These are phyloP conservation scores for Oithona nana DNA, from an alignment of 2,888 invertebrate species.

Conservation along the genomic window DNA sequence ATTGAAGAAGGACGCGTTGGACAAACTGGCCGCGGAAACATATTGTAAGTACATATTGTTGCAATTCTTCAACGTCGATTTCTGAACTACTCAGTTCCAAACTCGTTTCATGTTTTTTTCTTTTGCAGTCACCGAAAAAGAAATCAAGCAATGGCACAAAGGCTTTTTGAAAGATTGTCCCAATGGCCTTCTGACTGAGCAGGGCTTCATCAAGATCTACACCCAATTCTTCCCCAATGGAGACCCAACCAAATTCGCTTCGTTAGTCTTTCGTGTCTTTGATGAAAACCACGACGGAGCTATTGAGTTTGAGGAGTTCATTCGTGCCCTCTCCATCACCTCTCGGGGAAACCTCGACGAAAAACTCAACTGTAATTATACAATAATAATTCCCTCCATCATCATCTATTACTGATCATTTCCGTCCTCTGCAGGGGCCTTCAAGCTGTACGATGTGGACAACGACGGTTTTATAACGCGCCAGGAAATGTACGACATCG, in stretches of 20 bases:
- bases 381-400: neutral
- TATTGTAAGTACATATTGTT: conserved; percentile 56
- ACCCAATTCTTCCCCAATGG: conserved; percentile 99
- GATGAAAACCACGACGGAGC: conserved; percentile 73
- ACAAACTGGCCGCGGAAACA: conserved; percentile 70
- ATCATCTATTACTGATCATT: too few species aligned
- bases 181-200: conserved; percentile 74
- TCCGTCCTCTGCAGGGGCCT: conserved; percentile 55
- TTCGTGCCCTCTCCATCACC: conserved; percentile 91
- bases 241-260: conserved; percentile 95
- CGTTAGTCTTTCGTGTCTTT: conserved; percentile 87
- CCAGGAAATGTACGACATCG: conserved; percentile 90
- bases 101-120: conserved; percentile 17
- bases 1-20: conserved; percentile 84
- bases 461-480: conserved; percentile 87
- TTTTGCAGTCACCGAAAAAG: conserved; percentile 30
- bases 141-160: conserved; percentile 50
- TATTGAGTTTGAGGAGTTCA: conserved; percentile 98
- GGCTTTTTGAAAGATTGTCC: conserved; percentile 91
- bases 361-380: conserved; percentile 74
- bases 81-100: neutral
- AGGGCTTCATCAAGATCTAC: conserved; percentile 99
- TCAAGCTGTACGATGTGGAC: conserved; percentile 82
- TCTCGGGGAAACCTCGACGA: conserved; percentile 95
- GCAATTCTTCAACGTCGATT: neutral